Base-by-base conservation (phyloP, 2,113 vertebrate genomes). In the Indicator maculatus region DNA sequence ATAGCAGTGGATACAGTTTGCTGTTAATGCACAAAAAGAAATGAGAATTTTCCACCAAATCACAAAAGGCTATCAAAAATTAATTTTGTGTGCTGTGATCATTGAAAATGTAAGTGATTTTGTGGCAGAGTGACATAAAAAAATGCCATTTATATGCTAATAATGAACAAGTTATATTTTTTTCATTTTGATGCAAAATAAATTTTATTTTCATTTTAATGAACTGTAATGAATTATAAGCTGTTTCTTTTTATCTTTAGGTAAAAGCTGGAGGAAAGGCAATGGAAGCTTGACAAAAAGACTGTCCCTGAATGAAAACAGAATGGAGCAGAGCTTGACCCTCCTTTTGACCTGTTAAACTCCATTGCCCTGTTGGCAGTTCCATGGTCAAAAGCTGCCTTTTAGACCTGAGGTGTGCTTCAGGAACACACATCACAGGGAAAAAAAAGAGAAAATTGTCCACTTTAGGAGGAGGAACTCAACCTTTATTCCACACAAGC, bases 91-190 rank as follows among this genome's bases (percentile, higher is more conserved):
- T 97, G 96, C 97, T 98, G 95, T 98, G 98, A 98, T 98, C 98
- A 97, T 94, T 97, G 97, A 96, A 97, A 98, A 97, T 96, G 94
- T 98, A 98, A 98, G 97, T 98, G 98, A 97, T 98, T 98, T 97
- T 96, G 97, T 97, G 96, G 96, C 80, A 96, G 94, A 97, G 88
- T 98, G 97, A 98, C 97, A 98, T 93, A 96, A 98, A 97, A 97
- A 97, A 98, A 97, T 97, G 92, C 93, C 97, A 98, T 98, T 98
- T 98, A 98, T 98, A 98, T 98, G 98, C 98, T 98, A 98, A 98
- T 98, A 98, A 97, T 96, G 97, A 98, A 96, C 93, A 97, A 96
- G 90, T 95, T 69, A 59, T 95, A 93, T 97, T 44, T 44, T 97
- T 95, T 97, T 95, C 95, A 97, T 98, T 98, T 97, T 97, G 96